phyloP scores from a whole-genome alignment of 2,797 vertebrate genomes.

The Catostomus latipinnis region DNA sequence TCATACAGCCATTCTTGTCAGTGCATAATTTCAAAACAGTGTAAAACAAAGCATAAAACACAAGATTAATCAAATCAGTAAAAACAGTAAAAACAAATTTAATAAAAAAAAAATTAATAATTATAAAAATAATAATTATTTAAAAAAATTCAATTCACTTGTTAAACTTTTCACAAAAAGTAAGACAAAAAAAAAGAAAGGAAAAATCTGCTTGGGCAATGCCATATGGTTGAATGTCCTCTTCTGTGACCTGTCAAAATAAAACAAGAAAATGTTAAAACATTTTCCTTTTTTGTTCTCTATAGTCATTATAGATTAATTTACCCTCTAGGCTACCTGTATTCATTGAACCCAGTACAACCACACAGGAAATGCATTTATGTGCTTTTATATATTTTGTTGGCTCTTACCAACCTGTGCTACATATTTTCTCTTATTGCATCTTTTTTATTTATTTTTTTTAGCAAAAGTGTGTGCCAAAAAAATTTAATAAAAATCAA shows the following conservation, averaged over 20 bases:
- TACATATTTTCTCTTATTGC: neutral
- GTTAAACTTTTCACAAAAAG: neutral
- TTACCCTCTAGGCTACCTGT: neutral
- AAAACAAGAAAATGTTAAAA: neutral
- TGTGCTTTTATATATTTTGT: neutral
- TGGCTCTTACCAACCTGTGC: neutral
- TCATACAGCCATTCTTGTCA: neutral
- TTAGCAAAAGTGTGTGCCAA: neutral
- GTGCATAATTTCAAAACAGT: conserved; percentile 16
- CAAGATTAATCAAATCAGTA: conserved; percentile 5
- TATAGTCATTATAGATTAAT: neutral
- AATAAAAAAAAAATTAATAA: conserved; percentile 1
- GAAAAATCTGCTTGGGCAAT: neutral
- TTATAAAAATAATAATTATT: neutral
- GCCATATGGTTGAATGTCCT: conserved; percentile 16
- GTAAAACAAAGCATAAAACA: neutral
- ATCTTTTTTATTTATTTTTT: neutral
- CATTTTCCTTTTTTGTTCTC: neutral
- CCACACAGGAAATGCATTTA: neutral
- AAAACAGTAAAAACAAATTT: neutral
- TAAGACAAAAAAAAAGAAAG: neutral
- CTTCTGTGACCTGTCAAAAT: conserved; percentile 26
- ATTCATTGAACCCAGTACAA: neutral
- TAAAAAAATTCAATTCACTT: no score
- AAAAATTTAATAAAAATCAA: no score